Evolutionary conservation across 2,113 vertebrate species (phyloP), one percentile per base, ranked within the genome.

Genomic region (Delphinus delphis): DNA sequence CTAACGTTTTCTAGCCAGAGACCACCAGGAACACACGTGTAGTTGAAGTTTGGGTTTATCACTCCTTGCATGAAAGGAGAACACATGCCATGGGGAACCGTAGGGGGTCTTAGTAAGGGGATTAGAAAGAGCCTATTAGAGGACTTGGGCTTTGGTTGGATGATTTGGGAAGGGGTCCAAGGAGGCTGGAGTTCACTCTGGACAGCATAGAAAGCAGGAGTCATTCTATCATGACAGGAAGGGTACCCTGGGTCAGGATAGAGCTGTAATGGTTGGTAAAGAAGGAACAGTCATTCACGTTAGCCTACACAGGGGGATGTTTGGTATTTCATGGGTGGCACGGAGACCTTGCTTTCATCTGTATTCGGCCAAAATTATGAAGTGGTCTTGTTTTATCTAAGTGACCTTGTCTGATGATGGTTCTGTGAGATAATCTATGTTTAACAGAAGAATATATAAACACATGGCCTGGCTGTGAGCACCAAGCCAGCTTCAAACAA

Each of bases 281-380:
- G 80, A 60, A 90, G 21, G 6, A 71, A 33, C 31, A 74, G n/a
- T 36, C 62, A 80, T 26, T 89, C 26, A 25, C 18, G 44, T 36
- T 74, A 26, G 23, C 18, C 17, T 25, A 31, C 13, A 33, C 26
- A 84, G n/a, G 23, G 1, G 26, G 10, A 33, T 60, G 18, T 47
- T 23, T 58, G 62, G 18, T 55, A 74, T 70, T 94, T 88, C 62
- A 13, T 55, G 36, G 18, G 41, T 81, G 33, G 47, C 6, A 33
- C 33, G 25, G 3, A 47, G n/a, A 82, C 31, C 15, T 74, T 62
- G 33, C 15, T 74, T 88, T 74, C 80, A 60, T 77, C 53, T 50
- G 21, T 79, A 21, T 93, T 84, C 79, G 81, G 63, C 60, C 13
- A 77, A 77, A 92, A 74, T 58, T n/a, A 55, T 23, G 50, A 68